Conservation (phyloP, 1,140 invertebrate genomes). For the Drosophila malerkotliana region DNA sequence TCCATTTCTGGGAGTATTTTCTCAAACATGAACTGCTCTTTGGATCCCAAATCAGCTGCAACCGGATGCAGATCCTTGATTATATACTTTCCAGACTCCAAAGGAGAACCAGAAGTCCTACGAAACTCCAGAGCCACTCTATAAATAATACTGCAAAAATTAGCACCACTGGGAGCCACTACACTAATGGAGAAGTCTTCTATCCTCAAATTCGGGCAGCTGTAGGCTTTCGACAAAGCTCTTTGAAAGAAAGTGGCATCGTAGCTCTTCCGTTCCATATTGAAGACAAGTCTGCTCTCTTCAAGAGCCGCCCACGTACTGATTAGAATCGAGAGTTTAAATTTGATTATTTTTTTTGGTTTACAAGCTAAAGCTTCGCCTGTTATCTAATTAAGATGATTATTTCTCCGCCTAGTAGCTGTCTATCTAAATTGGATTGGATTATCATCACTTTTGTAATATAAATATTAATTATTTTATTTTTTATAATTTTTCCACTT, state of each 20-base stretch:
- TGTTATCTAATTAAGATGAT: neutral
- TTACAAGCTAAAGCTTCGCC: neutral
- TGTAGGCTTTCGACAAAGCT: constrained; percentile 37
- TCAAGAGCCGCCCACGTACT: neutral
- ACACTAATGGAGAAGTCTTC: constrained; percentile 27
- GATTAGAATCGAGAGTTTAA: neutral
- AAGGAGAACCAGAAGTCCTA: constrained; percentile 13
- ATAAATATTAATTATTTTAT: neutral
- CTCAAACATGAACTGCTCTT: constrained; percentile 52
- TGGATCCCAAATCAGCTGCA: constrained; percentile 52
- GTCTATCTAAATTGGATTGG: neutral
- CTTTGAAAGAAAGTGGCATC: constrained; percentile 30
- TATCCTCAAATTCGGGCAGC: constrained; percentile 27
- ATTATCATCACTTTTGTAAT: neutral
- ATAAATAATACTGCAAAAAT: constrained; percentile 59
- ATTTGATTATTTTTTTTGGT: neutral
- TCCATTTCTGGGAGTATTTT: constrained; percentile 54
- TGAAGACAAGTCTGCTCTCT: neutral
- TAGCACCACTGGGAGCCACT: constrained; percentile 40
- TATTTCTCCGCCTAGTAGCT: neutral
- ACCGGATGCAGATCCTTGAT: constrained; percentile 53
- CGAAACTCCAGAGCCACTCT: constrained; percentile 45
- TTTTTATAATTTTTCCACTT: neutral
- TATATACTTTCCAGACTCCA: constrained; percentile 31
- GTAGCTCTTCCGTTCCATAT: constrained; percentile 5